Conservation (phyloP, 2,113 vertebrate species). For the Clarias batrachus region DNA sequence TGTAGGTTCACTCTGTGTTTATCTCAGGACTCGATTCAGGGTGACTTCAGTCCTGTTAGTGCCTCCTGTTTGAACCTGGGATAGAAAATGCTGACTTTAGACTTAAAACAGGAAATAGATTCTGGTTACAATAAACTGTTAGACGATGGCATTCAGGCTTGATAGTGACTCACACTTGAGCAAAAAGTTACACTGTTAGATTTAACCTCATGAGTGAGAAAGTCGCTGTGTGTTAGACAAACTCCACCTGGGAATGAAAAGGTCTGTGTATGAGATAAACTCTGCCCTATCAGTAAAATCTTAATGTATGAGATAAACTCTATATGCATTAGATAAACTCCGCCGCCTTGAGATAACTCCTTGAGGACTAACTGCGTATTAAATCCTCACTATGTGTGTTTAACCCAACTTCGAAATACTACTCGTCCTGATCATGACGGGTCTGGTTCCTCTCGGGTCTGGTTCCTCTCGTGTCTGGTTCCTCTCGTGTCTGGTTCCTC, state of each 20-base stretch:
- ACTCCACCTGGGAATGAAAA: too few relatives aligned
- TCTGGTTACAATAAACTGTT: background rate
- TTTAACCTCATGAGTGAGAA: too few relatives aligned
- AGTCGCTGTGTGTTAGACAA: too few relatives aligned
- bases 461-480: too few relatives aligned
- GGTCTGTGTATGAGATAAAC: background rate
- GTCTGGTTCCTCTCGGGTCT: background rate
- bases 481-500: too few relatives aligned
- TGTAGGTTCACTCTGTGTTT: background rate
- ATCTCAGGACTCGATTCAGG: background rate
- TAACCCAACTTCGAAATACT: background rate
- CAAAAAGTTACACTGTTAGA: background rate
- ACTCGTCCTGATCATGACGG: background rate
- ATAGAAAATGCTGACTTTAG: background rate
- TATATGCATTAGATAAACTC: background rate
- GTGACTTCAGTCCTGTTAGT: background rate
- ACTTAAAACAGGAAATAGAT: background rate
- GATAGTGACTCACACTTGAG: background rate
- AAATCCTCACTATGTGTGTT: background rate
- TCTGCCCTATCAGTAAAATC: background rate
- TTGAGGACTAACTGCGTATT: background rate
- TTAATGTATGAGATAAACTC: too few relatives aligned
- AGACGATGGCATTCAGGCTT: background rate
- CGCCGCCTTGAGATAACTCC: background rate
- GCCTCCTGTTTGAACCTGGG: background rate